A percentile compares a stretch with the other conserved stretches of the same genome.
Conservation (phyloP, 2,797 vertebrate genomes). For the Balearica regulorum region DNA sequence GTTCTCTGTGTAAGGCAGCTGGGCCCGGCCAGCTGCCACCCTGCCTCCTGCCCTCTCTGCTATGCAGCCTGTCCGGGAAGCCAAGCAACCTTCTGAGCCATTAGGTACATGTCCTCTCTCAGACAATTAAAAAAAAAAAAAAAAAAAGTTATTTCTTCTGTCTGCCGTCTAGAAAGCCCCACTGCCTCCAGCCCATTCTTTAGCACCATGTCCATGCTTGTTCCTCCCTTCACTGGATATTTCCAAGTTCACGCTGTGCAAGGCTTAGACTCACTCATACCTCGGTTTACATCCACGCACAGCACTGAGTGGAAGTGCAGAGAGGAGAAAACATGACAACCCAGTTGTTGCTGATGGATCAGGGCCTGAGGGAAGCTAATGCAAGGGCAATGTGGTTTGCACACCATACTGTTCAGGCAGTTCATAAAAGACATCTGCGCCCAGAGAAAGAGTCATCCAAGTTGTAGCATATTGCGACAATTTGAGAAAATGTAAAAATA, state of each 20-base stretch:
- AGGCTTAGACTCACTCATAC: neutral
- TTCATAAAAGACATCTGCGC: neutral
- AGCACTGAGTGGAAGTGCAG: neutral
- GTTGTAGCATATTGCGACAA: fast-evolving
- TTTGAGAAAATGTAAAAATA: neutral
- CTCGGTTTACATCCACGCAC: neutral
- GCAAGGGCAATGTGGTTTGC: neutral
- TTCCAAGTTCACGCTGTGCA: fast-evolving
- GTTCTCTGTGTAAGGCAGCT: neutral
- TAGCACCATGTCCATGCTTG: fast-evolving
- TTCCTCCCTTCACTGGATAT: neutral
- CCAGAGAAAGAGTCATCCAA: neutral
- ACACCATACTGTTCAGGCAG: neutral
- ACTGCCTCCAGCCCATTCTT: neutral
- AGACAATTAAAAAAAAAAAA: neutral
- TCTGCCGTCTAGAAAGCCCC: neutral
- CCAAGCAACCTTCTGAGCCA: neutral
- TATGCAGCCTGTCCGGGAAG: neutral
- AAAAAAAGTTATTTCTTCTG: neutral
- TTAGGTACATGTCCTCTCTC: neutral
- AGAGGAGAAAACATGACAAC: neutral
- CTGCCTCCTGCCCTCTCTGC: fast-evolving
- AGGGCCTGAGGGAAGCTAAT: neutral
- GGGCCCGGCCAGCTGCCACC: neutral
- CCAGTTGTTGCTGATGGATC: neutral